These are phyloP conservation scores for Cyprinodon diabolis DNA, from an alignment of 2,797 vertebrate species.

Conservation along the genomic window DNA sequence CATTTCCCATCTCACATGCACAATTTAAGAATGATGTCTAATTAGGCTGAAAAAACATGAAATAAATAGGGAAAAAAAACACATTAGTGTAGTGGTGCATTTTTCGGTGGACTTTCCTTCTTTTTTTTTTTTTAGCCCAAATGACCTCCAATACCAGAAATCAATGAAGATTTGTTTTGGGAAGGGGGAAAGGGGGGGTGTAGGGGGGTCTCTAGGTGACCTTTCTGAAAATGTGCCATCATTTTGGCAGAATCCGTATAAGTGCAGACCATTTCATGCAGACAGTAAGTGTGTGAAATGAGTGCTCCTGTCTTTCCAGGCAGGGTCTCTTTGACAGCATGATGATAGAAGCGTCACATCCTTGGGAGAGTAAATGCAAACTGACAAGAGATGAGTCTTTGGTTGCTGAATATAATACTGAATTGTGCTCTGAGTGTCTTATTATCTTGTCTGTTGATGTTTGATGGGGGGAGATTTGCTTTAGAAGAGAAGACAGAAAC, in stretches of 20 bases:
- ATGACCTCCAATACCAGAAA: constrained; percentile 90
- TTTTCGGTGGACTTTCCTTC: constrained; percentile 73
- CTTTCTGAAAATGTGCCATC: constrained; percentile 97
- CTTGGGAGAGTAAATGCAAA: constrained; percentile 99
- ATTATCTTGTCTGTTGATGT: constrained; percentile 99
- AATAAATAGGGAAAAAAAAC: constrained; percentile 37
- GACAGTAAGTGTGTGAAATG: constrained; percentile 99
- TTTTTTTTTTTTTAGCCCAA: constrained; percentile 55
- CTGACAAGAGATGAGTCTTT: constrained; percentile 99
- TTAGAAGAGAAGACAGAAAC: constrained; percentile 94
- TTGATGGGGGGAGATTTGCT: constrained; percentile 94
- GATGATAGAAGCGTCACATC: constrained; percentile 99
- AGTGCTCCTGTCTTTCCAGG: constrained; percentile 94
- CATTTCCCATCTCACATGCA: constrained; percentile 17
- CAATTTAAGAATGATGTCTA: constrained; percentile 14
- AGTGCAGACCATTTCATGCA: constrained; percentile 97
- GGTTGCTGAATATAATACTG: constrained; percentile 99
- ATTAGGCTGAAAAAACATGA: constrained; percentile 20
- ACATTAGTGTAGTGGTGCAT: constrained; percentile 77
- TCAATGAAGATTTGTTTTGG: constrained; percentile 78
- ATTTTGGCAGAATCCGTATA: constrained; percentile 94
- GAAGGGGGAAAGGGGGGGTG: constrained; percentile 23
- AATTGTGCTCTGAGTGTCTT: constrained; percentile 99
- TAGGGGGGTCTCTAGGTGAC: constrained; percentile 83
- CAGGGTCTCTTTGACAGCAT: constrained; percentile 98